Evolutionary conservation across 2,888 invertebrate genomes (phyloP).

Genomic region (Agrochola litura): DNA sequence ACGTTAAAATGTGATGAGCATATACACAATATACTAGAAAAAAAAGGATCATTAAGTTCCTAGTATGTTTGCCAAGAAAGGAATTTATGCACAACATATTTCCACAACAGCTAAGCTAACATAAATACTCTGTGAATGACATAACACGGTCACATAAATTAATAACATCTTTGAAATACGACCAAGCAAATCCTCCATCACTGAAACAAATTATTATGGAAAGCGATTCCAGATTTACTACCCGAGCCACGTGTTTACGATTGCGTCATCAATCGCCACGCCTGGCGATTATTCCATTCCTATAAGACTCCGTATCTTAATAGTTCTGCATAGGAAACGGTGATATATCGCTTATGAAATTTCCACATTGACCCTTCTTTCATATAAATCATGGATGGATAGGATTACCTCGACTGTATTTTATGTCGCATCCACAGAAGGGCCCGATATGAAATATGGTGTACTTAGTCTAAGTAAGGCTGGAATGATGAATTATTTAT

Average conservation of each 20-base stretch:
- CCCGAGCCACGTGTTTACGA: constrained; percentile 45
- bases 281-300: constrained; percentile 33
- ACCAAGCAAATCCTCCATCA: constrained; percentile 8
- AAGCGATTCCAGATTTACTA: constrained; percentile 33
- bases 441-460: constrained; percentile 87
- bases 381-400: constrained; percentile 89
- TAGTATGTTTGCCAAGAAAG: not conserved
- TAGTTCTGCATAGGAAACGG: constrained; percentile 78
- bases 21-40: not conserved
- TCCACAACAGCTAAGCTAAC: not conserved
- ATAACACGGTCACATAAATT: not conserved
- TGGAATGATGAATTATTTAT: constrained; percentile 88
- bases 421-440: constrained; percentile 88
- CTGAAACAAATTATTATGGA: constrained; percentile 40
- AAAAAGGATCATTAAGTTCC: not conserved
- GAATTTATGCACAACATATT: not conserved
- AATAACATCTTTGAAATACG: constrained; percentile 4
- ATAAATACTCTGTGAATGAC: not conserved
- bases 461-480: constrained; percentile 88
- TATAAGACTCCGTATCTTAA: constrained; percentile 68
- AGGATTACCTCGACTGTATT: constrained; percentile 88
- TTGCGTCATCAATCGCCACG: constrained; percentile 44
- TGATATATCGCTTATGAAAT: constrained; percentile 85
- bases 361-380: constrained; percentile 86
- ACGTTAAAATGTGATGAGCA: not conserved